Evolutionary conservation across 2,113 vertebrate species (phyloP).

Genomic region (Orcinus orca): DNA sequence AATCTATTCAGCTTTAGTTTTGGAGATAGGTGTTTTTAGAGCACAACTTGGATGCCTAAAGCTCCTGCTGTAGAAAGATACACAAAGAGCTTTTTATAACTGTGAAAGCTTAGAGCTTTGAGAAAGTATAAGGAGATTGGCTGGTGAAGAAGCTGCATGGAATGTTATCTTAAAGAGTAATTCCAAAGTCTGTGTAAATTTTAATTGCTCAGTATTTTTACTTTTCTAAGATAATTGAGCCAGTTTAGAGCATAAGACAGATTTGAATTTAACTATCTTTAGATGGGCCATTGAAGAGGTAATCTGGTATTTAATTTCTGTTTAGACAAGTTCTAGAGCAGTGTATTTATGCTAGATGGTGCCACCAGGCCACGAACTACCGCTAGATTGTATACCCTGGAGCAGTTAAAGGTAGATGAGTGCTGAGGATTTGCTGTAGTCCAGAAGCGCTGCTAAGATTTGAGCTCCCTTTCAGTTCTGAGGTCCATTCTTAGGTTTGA

Average conservation of each 20-base stretch:
- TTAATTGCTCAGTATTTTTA: constrained; percentile 22
- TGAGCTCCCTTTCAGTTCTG: neutral
- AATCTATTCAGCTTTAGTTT: neutral
- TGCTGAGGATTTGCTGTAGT: neutral
- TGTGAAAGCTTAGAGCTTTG: neutral
- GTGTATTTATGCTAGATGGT: neutral
- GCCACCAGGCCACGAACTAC: neutral
- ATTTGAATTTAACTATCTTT: neutral
- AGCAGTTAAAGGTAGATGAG: neutral
- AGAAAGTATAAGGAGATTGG: constrained; percentile 8
- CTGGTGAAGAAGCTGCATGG: neutral
- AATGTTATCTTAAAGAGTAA: neutral
- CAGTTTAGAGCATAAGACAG: neutral
- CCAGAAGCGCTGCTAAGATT: neutral
- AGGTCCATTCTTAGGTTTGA: neutral
- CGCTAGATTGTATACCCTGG: neutral
- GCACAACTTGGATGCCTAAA: neutral
- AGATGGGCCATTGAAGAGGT: neutral
- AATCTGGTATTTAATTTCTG: neutral
- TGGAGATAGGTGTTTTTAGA: neutral
- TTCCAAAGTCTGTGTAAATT: neutral
- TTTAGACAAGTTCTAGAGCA: neutral
- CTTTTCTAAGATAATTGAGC: neutral
- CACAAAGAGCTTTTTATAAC: neutral
- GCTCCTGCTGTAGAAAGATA: neutral